These are phyloP conservation scores for Pristionchus fissidentatus DNA, from an alignment of 2,888 invertebrate species.

Conservation along the genomic window DNA sequence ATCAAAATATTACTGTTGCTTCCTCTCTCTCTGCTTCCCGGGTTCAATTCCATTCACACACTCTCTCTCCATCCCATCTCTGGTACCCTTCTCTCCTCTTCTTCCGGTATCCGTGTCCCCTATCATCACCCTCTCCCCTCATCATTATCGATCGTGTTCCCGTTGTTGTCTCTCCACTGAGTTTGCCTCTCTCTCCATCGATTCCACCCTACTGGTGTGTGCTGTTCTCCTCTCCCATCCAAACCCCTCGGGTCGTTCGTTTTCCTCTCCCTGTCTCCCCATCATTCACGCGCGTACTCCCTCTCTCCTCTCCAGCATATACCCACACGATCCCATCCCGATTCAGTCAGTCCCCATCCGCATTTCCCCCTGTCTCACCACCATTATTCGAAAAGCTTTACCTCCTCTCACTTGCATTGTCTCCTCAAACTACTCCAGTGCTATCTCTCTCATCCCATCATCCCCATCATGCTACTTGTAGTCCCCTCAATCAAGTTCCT, in stretches of 20 bases:
- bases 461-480: background rate
- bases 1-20: conserved; percentile 1
- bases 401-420: conserved; percentile 19
- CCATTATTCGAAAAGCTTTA: background rate
- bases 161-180: background rate
- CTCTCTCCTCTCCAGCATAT: background rate
- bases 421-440: background rate
- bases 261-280: background rate
- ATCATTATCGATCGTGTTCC: no score
- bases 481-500: background rate
- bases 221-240: conserved; percentile 21
- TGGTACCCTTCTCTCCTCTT: conserved; percentile 3
- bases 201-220: no score
- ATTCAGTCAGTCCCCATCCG: conserved; percentile 4
- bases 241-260: background rate
- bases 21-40: background rate
- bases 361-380: conserved; percentile 9
- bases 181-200: conserved; percentile 10
- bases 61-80: background rate
- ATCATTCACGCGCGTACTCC: background rate
- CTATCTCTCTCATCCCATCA: background rate
- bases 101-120: background rate
- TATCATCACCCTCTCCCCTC: background rate
- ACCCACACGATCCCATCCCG: background rate
- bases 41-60: conserved; percentile 21